Percentiles rank a stretch among this genome's conserved stretches.
Conservation (phyloP, 2,113 vertebrate genomes). For the Aplodontia rufa region DNA sequence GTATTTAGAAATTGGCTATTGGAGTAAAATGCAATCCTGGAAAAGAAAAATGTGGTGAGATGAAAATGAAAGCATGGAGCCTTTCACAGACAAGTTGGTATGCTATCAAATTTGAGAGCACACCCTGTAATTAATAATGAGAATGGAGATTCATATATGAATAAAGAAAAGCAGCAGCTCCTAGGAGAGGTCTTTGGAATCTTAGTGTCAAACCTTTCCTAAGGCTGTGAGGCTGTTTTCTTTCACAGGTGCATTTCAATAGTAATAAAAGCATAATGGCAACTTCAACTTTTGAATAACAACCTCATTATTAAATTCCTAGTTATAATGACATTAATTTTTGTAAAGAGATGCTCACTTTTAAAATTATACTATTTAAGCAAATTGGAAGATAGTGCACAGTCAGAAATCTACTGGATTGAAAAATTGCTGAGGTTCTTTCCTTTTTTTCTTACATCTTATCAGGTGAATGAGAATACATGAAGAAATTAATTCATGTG, state of each 20-base stretch:
- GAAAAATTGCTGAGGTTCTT: neutral
- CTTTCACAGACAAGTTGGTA: neutral
- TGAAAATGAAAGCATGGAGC: slow-evolving; percentile 8
- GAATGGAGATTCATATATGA: neutral
- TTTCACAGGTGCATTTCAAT: neutral
- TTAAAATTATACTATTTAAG: neutral
- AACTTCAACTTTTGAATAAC: neutral
- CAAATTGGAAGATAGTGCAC: neutral
- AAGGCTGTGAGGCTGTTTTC: neutral
- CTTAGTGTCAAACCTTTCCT: neutral
- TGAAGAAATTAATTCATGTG: neutral
- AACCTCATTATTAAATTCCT: neutral
- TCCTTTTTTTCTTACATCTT: neutral
- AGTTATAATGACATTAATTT: neutral
- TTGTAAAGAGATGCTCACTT: neutral
- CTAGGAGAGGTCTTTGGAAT: neutral
- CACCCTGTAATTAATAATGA: slow-evolving; percentile 1
- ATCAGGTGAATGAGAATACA: neutral
- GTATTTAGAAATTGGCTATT: slow-evolving; percentile 39
- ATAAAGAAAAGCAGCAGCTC: neutral
- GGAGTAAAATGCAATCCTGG: neutral
- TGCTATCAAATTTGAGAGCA: neutral
- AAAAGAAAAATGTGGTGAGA: neutral
- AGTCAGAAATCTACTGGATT: neutral
- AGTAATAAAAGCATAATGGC: neutral